phyloP scores from a whole-genome alignment of 2,888 invertebrate genomes.

The Drosophila lutescens region DNA sequence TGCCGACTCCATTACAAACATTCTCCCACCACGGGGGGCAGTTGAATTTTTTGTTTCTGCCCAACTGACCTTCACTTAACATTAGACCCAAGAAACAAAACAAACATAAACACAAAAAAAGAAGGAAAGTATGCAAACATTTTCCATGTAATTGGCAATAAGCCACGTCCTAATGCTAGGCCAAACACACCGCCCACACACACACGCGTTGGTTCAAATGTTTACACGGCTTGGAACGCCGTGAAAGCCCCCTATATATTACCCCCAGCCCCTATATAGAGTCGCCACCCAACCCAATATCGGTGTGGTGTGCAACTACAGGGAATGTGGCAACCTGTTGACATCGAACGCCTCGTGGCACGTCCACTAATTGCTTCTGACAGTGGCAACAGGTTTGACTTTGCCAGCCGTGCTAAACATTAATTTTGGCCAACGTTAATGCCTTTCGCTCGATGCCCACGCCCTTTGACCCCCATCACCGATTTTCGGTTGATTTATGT shows the following conservation, averaged over 20 bases:
- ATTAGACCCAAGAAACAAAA: conserved; percentile 38
- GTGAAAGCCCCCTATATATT: not conserved
- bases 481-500: conserved; percentile 18
- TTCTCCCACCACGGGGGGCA: conserved; percentile 1
- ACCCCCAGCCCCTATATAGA: not conserved
- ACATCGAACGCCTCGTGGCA: conserved; percentile 53
- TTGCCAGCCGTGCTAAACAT: conserved; percentile 39
- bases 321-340: conserved; percentile 67
- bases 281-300: not conserved
- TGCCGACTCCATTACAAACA: conserved; percentile 22
- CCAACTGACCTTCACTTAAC: conserved; percentile 51
- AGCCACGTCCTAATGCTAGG: conserved; percentile 51
- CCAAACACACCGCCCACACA: conserved; percentile 14
- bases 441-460: conserved; percentile 13
- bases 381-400: conserved; percentile 68
- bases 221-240: conserved; percentile 39
- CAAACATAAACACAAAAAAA: conserved; percentile 36
- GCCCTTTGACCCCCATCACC: conserved; percentile 14
- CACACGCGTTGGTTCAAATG: conserved; percentile 7
- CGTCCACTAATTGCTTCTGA: conserved; percentile 68
- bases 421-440: conserved; percentile 34
- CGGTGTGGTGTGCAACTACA: conserved; percentile 27
- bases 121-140: conserved; percentile 49
- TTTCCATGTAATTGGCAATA: conserved; percentile 50
- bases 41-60: conserved; percentile 27